A percentile compares a stretch with the other conserved stretches of the same genome.
phyloP scores from a whole-genome alignment of 1,140 invertebrate genomes.

The Brachionus angularis region DNA sequence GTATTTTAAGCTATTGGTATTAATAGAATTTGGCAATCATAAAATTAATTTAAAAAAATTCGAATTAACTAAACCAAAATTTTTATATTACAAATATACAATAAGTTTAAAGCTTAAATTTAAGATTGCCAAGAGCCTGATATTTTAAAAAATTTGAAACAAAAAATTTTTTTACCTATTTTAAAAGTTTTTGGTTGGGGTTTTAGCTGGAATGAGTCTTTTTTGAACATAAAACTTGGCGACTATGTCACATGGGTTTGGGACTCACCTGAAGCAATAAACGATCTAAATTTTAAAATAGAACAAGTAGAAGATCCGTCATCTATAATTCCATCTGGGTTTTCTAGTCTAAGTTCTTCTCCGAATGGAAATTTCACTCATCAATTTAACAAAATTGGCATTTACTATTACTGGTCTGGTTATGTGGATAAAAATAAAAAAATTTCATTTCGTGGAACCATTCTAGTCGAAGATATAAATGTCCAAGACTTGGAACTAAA shows the following conservation, averaged over 20 bases:
- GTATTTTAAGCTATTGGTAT: too few relatives aligned
- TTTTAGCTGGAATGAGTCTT: constrained; percentile 1
- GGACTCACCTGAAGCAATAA: constrained; percentile 45
- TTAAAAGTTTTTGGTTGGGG: constrained; percentile 14
- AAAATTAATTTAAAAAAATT: too few relatives aligned
- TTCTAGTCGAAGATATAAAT: constrained; percentile 46
- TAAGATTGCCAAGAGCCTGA: too few relatives aligned
- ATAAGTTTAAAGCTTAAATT: background rate
- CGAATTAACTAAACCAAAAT: too few relatives aligned
- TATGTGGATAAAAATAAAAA: constrained; percentile 46
- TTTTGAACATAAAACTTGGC: constrained; percentile 41
- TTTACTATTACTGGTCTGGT: constrained; percentile 50
- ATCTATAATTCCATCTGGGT: background rate
- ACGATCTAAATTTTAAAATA: constrained; percentile 41
- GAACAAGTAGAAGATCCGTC: constrained; percentile 45
- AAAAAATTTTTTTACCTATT: background rate
- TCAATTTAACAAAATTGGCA: constrained; percentile 48
- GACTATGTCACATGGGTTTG: constrained; percentile 49
- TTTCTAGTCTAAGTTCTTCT: background rate
- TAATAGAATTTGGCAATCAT: too few relatives aligned
- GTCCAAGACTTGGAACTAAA: constrained; percentile 44
- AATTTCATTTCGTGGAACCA: constrained; percentile 47
- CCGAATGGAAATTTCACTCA: constrained; percentile 46
- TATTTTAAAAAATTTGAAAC: too few relatives aligned
- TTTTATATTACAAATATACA: too few relatives aligned